phyloP scores from a whole-genome alignment of 2,797 vertebrate genomes.

The Gambusia yucatana region DNA sequence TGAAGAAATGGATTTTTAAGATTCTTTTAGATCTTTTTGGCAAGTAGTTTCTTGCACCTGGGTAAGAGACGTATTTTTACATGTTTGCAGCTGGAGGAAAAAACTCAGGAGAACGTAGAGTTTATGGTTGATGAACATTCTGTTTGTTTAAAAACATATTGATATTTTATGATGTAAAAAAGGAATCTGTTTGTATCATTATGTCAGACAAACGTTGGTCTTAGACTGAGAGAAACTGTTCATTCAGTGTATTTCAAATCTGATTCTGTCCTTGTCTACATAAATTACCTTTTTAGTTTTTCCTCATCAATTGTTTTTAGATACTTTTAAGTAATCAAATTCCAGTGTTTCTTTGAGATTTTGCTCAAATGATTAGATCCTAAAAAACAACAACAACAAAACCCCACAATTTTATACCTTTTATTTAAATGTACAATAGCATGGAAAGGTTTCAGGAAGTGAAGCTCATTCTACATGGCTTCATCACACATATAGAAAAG shows the following conservation, averaged over 20 bases:
- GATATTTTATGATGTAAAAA: not conserved
- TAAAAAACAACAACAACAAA: not conserved
- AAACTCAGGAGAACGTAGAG: not conserved
- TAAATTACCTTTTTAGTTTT: not conserved
- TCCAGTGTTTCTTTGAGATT: not conserved
- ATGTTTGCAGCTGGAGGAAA: not conserved
- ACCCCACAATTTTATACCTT: not conserved
- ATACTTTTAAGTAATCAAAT: not conserved
- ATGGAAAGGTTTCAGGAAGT: not conserved
- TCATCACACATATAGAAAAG: not conserved
- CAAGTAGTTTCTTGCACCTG: not conserved
- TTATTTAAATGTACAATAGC: not conserved
- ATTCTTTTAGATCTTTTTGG: not conserved
- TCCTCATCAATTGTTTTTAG: not conserved
- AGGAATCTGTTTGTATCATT: not conserved
- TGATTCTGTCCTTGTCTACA: not conserved
- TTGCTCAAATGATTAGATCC: not conserved
- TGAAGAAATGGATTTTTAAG: not conserved
- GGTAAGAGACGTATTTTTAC: not conserved
- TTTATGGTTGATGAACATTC: not conserved
- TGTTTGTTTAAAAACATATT: not conserved
- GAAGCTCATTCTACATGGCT: not conserved
- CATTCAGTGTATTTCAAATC: not conserved
- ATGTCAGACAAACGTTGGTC: not conserved
- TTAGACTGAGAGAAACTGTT: not conserved